Evolutionary conservation across 2,113 vertebrate species (phyloP).

Genomic region (Empidonax traillii): DNA sequence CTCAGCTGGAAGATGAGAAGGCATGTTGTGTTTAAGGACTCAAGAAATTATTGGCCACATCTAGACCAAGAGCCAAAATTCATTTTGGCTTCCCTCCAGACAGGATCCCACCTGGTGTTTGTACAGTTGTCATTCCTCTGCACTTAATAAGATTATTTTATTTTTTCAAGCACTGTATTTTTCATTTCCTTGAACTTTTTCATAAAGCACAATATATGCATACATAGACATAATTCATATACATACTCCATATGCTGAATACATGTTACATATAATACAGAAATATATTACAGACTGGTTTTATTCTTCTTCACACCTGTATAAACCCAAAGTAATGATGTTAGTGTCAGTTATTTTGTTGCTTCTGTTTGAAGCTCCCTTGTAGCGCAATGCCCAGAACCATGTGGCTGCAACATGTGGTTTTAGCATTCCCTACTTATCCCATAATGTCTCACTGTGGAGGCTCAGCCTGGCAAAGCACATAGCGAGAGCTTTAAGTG

Average conservation of each 20-base stretch:
- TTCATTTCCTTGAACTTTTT: conserved; percentile 19
- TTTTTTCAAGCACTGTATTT: background rate
- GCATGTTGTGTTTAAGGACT: background rate
- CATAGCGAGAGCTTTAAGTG: background rate
- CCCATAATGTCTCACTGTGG: background rate
- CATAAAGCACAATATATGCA: background rate
- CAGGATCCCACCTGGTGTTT: conserved; percentile 16
- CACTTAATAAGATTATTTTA: background rate
- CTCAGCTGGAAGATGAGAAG: background rate
- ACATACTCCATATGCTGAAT: background rate
- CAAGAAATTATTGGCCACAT: background rate
- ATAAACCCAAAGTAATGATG: background rate
- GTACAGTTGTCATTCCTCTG: background rate
- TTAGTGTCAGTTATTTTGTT: background rate
- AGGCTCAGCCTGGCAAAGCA: conserved; percentile 24
- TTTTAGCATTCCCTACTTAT: conserved; percentile 1
- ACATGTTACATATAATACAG: background rate
- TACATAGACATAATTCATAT: background rate
- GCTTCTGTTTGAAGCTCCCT: background rate
- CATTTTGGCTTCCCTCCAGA: background rate
- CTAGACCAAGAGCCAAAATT: background rate
- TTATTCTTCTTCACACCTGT: background rate
- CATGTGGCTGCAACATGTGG: conserved; percentile 14
- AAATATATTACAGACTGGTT: background rate
- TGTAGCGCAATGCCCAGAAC: background rate